Base-by-base conservation (phyloP, 2,797 vertebrate species). In the Octomys mimax region DNA sequence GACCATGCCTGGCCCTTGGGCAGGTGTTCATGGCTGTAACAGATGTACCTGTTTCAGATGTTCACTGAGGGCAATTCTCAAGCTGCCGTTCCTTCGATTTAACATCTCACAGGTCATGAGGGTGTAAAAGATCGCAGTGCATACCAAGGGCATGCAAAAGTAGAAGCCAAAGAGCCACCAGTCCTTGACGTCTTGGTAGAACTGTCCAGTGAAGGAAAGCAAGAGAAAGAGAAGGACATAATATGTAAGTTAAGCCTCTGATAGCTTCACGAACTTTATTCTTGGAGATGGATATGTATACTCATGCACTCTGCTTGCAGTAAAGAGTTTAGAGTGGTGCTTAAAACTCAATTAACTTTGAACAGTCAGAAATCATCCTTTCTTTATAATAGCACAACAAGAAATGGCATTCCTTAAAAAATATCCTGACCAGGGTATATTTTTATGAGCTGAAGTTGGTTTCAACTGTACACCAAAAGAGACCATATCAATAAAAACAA, bases 101-200 rank as follows among this genome's bases (percentile, higher is more conserved):
- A 99, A 98, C 99, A 99, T 99, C 99, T 99, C 99, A 92, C 98
- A 99, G 26, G 99, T 99, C 99, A 99, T 99, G 97, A 99, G 98
- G 0, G 99, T 99, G 97, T 99, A 99, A 98, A 99, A 99, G 96
- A 99, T 91, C 3, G 99, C 99, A 0, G 99, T 99, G 97, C 99
- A 99, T 28, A 98, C 98, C 96, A 99, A 98, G 0, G 99, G 99
- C 83, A 99, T 98, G 71, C 99, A 99, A 97, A 99, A 99, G 97
- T 99, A 99, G 98, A 99, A 99, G 64, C 99, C 99, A 54, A 99
- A 99, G 66, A 99, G 98, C 99, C 99, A 99, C 99, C 99, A 99
- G 96, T 99, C 99, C 98, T 99, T 99, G 61, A 97, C 98, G 0
- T 99, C n/a, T 89, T 87, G 98, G 89, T 99, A 99, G 96, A 99